A percentile compares a stretch with the other conserved stretches of the same genome.
These are phyloP conservation scores for Austrolebias charrua DNA, from an alignment of 2,797 vertebrate genomes.

Conservation along the genomic window DNA sequence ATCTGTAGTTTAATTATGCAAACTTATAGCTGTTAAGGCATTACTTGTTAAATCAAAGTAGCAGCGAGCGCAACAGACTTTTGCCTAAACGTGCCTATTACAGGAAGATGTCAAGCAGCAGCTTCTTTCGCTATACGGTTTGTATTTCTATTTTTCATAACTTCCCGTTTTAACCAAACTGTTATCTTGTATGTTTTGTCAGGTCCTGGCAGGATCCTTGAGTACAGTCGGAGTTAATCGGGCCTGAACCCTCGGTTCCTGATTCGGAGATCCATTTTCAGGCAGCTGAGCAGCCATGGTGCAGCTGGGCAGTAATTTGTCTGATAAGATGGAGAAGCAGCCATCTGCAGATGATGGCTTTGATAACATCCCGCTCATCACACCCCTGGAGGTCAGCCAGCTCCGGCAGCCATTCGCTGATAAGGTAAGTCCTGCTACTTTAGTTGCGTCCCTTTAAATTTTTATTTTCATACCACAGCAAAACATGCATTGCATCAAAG, in stretches of 20 bases:
- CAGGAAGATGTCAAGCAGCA: not conserved
- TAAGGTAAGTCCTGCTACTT: slow-evolving; percentile 73
- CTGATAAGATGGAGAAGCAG: slow-evolving; percentile 83
- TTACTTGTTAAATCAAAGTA: not conserved
- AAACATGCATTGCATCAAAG: slow-evolving; percentile 10
- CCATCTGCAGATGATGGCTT: slow-evolving; percentile 80
- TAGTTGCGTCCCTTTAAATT: slow-evolving; percentile 7
- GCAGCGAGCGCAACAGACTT: too few species aligned
- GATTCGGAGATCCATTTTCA: slow-evolving; percentile 34
- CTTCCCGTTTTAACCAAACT: slow-evolving; percentile 2
- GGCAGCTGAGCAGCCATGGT: slow-evolving; percentile 79
- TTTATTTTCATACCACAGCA: slow-evolving; percentile 8
- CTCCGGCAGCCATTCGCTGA: slow-evolving; percentile 83
- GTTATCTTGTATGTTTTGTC: slow-evolving; percentile 12
- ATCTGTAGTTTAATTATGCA: too few species aligned
- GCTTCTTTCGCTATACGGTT: not conserved
- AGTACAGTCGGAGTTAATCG: slow-evolving; percentile 23
- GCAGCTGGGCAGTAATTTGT: slow-evolving; percentile 83
- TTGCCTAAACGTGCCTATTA: too few species aligned
- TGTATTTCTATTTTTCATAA: not conserved
- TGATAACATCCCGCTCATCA: slow-evolving; percentile 87
- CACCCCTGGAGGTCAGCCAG: slow-evolving; percentile 87
- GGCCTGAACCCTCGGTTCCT: slow-evolving; percentile 23
- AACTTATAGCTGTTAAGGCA: not conserved
- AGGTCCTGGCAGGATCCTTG: slow-evolving; percentile 15